Evolutionary conservation across 1,140 invertebrate species (phyloP).

Genomic region (Drosophila triauraria): DNA sequence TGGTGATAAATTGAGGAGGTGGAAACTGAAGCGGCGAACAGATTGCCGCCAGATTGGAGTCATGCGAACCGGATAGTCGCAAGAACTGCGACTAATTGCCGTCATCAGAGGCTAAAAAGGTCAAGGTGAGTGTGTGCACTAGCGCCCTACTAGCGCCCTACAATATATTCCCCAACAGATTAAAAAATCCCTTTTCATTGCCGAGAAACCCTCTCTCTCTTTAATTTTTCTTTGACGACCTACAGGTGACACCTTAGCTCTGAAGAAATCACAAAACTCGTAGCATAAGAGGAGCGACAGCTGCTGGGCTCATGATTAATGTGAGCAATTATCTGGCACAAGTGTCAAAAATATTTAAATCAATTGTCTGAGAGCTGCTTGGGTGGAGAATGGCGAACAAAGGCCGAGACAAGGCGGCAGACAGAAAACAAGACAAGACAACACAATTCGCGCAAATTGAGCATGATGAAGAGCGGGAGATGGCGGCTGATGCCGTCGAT

Average conservation of each 20-base stretch:
- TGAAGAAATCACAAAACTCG: constrained; percentile 1
- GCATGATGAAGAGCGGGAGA: constrained; percentile 75
- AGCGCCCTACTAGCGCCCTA: too few species aligned
- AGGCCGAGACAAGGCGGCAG: constrained; percentile 56
- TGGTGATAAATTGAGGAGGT: constrained; percentile 81
- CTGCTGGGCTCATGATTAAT: constrained; percentile 76
- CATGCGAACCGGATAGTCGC: constrained; percentile 35
- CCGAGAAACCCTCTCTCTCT: background rate
- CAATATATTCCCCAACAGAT: too few species aligned
- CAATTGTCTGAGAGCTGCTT: constrained; percentile 51
- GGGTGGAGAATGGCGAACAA: constrained; percentile 32
- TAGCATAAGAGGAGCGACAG: constrained; percentile 39
- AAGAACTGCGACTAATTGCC: constrained; percentile 55
- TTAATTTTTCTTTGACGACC: background rate
- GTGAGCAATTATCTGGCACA: constrained; percentile 76
- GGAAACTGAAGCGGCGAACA: constrained; percentile 67
- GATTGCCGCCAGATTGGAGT: constrained; percentile 65
- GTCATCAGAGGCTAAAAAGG: constrained; percentile 31
- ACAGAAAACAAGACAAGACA: constrained; percentile 74
- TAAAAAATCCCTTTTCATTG: background rate
- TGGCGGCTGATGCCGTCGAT: constrained; percentile 21
- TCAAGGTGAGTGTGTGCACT: constrained; percentile 12
- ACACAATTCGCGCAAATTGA: constrained; percentile 83
- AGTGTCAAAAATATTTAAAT: constrained; percentile 84
- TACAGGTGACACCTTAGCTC: constrained; percentile 5